Percentiles rank a stretch among this genome's conserved stretches.
These are phyloP conservation scores for Mycteria americana DNA, from an alignment of 2,797 vertebrate species.

Conservation along the genomic window DNA sequence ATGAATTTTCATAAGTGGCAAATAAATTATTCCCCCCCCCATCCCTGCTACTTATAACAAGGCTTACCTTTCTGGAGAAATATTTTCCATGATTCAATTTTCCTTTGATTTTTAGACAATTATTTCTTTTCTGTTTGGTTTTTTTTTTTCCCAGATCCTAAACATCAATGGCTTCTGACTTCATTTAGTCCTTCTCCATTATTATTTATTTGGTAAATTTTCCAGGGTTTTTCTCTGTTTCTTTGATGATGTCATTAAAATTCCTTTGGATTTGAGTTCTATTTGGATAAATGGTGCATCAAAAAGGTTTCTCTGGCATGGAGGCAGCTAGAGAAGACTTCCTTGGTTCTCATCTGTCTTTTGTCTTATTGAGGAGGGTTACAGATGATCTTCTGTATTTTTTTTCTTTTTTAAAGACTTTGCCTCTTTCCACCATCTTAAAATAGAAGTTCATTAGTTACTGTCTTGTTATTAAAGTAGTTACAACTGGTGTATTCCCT, in stretches of 20 bases:
- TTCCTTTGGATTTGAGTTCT: not conserved
- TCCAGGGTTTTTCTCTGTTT: not conserved
- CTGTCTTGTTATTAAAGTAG: not conserved
- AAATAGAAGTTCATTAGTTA: not conserved
- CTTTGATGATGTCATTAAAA: not conserved
- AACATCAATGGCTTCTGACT: not conserved
- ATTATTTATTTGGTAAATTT: not conserved
- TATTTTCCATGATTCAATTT: not conserved
- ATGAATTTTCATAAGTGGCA: not conserved
- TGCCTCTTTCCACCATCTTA: not conserved
- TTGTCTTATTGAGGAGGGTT: not conserved
- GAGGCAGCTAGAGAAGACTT: not conserved
- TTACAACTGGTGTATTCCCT: not conserved
- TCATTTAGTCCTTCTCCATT: not conserved
- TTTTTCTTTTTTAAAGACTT: not conserved
- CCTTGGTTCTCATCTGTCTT: not conserved
- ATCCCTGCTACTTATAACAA: not conserved
- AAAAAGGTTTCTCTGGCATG: not conserved
- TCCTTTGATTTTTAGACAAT: not conserved
- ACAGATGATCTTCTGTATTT: not conserved
- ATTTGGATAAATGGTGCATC: not conserved
- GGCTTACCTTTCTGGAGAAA: not conserved
- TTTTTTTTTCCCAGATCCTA: not conserved
- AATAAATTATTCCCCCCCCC: not conserved
- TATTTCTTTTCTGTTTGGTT: not conserved